Percentiles rank a stretch among this genome's conserved stretches.
These are phyloP conservation scores for Colletes latitarsis DNA, from an alignment of 1,140 invertebrate genomes.

Conservation along the genomic window DNA sequence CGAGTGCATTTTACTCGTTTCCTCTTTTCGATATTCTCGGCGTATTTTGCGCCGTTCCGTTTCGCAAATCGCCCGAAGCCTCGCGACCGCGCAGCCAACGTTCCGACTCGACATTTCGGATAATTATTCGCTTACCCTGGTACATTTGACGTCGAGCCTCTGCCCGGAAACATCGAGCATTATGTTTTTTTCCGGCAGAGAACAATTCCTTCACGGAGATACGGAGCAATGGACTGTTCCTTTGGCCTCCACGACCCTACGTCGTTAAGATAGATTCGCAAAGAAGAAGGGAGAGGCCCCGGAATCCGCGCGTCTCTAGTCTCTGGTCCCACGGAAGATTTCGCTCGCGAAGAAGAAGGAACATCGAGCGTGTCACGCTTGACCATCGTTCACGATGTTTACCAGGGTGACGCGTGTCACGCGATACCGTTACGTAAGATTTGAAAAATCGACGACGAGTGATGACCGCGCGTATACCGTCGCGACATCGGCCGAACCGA, in stretches of 20 bases:
- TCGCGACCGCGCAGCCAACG: neutral
- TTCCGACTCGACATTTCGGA: too few species aligned
- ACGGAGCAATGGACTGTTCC: slow-evolving; percentile 63
- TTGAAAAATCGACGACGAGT: neutral
- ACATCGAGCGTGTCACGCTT: neutral
- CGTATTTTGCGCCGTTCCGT: slow-evolving; percentile 2
- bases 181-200: slow-evolving; percentile 49
- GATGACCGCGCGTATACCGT: too few species aligned
- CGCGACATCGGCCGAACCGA: neutral
- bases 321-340: slow-evolving; percentile 5
- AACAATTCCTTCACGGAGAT: slow-evolving; percentile 63
- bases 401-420: neutral
- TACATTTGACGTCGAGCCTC: too few species aligned
- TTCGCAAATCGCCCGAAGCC: slow-evolving; percentile 2
- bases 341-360: neutral
- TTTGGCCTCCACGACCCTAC: slow-evolving; percentile 64
- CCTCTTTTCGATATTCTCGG: neutral
- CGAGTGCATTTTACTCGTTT: slow-evolving; percentile 6
- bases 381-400: slow-evolving; percentile 16
- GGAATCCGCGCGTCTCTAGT: slow-evolving; percentile 8
- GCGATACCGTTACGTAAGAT: neutral
- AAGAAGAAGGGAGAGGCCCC: slow-evolving; percentile 9
- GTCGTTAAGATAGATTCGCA: slow-evolving; percentile 65
- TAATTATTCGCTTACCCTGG: too few species aligned
- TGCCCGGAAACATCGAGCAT: slow-evolving; percentile 34